phyloP scores from a whole-genome alignment of 2,888 invertebrate genomes.

The Melanostoma scalare region DNA sequence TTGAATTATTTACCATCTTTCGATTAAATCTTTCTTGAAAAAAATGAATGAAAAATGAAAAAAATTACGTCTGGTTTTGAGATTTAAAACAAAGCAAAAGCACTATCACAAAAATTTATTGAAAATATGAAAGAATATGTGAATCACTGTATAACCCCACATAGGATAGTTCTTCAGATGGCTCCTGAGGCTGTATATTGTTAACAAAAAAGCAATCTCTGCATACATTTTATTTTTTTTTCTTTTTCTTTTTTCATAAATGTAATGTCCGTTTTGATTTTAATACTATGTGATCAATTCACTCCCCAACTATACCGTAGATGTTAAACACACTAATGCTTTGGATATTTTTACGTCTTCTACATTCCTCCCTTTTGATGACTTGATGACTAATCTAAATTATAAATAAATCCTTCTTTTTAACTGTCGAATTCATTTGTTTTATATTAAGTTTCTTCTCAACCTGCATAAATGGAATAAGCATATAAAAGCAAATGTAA shows the following conservation, averaged over 20 bases:
- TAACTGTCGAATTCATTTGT: background rate
- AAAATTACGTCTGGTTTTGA: no score
- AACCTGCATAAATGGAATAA: background rate
- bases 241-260: background rate
- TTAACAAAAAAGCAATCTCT: background rate
- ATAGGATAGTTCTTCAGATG: no score
- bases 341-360: constrained; percentile 53
- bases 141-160: no score
- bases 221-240: background rate
- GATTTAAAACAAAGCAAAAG: no score
- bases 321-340: constrained; percentile 49
- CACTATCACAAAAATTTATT: no score
- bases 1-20: no score
- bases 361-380: constrained; percentile 4
- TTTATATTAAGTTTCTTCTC: constrained; percentile 3
- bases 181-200: no score
- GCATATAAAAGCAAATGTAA: background rate
- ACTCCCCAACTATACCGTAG: constrained; percentile 22
- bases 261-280: no score
- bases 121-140: no score
- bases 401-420: background rate
- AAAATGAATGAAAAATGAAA: no score
- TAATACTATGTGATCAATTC: background rate
- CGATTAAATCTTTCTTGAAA: no score
- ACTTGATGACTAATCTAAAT: background rate